Percentiles rank a stretch among this genome's conserved stretches.
Evolutionary conservation across 2,113 vertebrate species (phyloP).

Genomic region (Phylloscopus trochilus): DNA sequence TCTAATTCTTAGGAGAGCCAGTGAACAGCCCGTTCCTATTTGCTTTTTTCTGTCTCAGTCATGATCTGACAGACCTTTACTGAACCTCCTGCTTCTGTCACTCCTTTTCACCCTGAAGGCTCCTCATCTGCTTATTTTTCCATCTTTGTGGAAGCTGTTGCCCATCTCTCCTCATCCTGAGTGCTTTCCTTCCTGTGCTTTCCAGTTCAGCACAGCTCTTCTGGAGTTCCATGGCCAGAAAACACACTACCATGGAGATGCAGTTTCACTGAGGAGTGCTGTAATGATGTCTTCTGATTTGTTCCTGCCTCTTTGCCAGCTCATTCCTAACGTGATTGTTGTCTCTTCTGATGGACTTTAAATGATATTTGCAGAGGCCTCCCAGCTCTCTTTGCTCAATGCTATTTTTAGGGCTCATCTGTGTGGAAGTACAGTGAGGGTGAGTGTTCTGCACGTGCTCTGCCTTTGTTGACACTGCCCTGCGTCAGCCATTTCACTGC

Average conservation of each 20-base stretch:
- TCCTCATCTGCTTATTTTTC: not conserved
- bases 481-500: not conserved
- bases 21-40: not conserved
- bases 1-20: not conserved
- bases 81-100: not conserved
- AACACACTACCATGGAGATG: not conserved
- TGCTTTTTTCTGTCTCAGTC: not conserved
- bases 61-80: not conserved
- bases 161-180: not conserved
- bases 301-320: not conserved
- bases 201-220: not conserved
- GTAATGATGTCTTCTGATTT: not conserved
- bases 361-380: not conserved
- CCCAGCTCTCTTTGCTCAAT: not conserved
- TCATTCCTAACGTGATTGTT: not conserved
- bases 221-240: not conserved
- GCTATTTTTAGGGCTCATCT: not conserved
- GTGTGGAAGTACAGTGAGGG: not conserved
- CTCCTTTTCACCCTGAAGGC: not conserved
- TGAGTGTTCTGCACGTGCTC: not conserved
- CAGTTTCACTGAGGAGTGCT: not conserved
- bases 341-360: not conserved
- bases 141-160: not conserved
- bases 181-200: not conserved
- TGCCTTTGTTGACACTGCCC: not conserved